Conservation (phyloP, 2,113 vertebrate species). For the Notechis scutatus region DNA sequence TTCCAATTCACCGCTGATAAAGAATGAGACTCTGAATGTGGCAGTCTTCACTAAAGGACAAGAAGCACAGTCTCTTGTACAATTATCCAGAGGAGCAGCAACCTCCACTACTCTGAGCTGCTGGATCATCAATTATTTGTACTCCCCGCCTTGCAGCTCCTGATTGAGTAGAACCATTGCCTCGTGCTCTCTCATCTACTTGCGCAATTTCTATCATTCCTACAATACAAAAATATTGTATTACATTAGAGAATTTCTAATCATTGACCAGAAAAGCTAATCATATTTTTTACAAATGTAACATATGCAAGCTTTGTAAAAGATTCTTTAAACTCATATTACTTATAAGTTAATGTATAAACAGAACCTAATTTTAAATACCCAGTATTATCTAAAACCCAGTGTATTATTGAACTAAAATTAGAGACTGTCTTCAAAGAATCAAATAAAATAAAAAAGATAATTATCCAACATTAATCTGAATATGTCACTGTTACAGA, state of each 20-base stretch:
- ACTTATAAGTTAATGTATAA: neutral
- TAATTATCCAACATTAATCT: neutral
- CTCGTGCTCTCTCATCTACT: constrained; percentile 87
- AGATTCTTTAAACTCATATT: neutral
- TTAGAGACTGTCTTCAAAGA: neutral
- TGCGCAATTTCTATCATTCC: constrained; percentile 98
- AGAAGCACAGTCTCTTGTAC: constrained; percentile 74
- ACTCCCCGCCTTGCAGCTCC: constrained; percentile 84
- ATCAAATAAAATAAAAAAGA: neutral
- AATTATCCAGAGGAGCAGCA: constrained; percentile 92
- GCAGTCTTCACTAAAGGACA: constrained; percentile 77
- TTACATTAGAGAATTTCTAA: constrained; percentile 14
- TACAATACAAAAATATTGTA: constrained; percentile 50
- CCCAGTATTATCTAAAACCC: neutral
- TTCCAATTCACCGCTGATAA: constrained; percentile 77
- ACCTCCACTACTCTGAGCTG: constrained; percentile 80
- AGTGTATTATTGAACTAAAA: neutral
- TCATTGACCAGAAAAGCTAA: neutral
- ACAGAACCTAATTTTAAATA: neutral
- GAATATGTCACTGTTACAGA: neutral
- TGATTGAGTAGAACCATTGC: constrained; percentile 85
- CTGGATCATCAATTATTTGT: constrained; percentile 95
- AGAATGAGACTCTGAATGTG: constrained; percentile 78
- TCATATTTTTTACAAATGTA: neutral
- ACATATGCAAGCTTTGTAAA: neutral